Conservation (phyloP, 2,888 invertebrate species). For the Polymixis lichenea region DNA sequence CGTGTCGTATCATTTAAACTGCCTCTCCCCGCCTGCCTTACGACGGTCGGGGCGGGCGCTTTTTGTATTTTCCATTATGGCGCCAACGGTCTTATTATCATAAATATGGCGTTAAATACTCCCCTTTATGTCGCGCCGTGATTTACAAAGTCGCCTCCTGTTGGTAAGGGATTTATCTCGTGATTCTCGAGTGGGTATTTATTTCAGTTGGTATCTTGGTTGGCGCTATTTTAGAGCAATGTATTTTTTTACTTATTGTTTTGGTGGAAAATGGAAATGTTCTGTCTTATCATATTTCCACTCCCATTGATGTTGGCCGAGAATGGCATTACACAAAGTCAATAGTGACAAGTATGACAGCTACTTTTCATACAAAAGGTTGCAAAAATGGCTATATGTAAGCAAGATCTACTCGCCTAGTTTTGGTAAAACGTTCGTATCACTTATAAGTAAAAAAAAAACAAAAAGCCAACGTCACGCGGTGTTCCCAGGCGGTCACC, state of each 20-base stretch:
- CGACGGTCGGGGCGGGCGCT: conserved; percentile 76
- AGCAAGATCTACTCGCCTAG: background rate
- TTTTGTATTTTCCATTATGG: conserved; percentile 90
- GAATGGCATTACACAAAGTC: too few relatives aligned
- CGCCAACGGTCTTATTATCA: conserved; percentile 89
- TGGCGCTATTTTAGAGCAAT: background rate
- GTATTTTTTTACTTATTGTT: background rate
- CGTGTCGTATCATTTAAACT: conserved; percentile 63
- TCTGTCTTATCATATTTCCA: background rate
- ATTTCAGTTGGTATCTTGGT: conserved; percentile 12
- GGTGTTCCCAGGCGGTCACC: conserved; percentile 87
- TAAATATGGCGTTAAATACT: conserved; percentile 89
- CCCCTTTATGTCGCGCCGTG: conserved; percentile 85
- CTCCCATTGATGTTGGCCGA: background rate
- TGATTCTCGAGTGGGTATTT: conserved; percentile 46
- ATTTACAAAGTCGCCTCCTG: conserved; percentile 83
- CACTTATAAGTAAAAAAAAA: background rate
- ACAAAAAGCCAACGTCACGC: conserved; percentile 77
- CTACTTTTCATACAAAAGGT: background rate
- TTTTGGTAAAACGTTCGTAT: background rate
- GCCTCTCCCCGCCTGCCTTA: conserved; percentile 68
- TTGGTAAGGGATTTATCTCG: conserved; percentile 63
- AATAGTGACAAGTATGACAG: too few relatives aligned
- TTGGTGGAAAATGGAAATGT: background rate
- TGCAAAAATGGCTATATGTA: background rate